Base-by-base conservation (phyloP, 64 coral and sea anemone genomes). In the Astreopora myriophthalma region DNA sequence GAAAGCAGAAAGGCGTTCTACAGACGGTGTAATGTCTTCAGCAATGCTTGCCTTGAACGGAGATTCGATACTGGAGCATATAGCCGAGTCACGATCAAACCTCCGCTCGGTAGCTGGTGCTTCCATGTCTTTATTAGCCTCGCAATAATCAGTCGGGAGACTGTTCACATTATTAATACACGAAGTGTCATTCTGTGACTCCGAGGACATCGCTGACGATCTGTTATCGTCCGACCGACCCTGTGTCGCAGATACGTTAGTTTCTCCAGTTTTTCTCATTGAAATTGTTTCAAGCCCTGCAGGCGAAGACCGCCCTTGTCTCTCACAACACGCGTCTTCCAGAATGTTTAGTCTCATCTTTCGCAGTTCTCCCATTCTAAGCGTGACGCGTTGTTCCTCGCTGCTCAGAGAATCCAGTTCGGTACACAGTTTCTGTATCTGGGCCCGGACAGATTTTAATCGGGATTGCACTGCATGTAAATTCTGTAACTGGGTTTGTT, bases 351-450 rank as follows among this genome's bases (percentile, higher is more conserved):
- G 74, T 12, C 95, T 46, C 31, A 39, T 37, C 61, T 85, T 90
- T 5, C 90, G 91, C 20, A 92, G 38, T 23, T 87, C 79, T 55
- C 88, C 89, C 69, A 97, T 94, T 87, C 86, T 92, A 8, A 44
- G 34, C 40, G 92, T 84, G 77, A 94, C 90, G 34, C 73, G 69
- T 48, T 94, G 93, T 87, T 97, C 95, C 37, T 94, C 80, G 39
- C 67, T 61, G 42, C 93, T 86, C 20, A 97, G 71, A 36, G 69
- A 75, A 31, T 97, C 92, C 63, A 97, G 73, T 24, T 97, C 95
- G 24, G 90, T 94, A 85, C 89, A 93, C 13, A 97, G 44, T 31
- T 93, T 86, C 66, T 97, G 95, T 39, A 97, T 93, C 22, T 94
- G 91, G 8, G 90, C 44, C 5, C 88, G 79, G 12, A 91, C 90